A percentile compares a stretch with the other conserved stretches of the same genome.
Conservation (phyloP, 2,797 vertebrate genomes). For the Anisognathus igniventris region DNA sequence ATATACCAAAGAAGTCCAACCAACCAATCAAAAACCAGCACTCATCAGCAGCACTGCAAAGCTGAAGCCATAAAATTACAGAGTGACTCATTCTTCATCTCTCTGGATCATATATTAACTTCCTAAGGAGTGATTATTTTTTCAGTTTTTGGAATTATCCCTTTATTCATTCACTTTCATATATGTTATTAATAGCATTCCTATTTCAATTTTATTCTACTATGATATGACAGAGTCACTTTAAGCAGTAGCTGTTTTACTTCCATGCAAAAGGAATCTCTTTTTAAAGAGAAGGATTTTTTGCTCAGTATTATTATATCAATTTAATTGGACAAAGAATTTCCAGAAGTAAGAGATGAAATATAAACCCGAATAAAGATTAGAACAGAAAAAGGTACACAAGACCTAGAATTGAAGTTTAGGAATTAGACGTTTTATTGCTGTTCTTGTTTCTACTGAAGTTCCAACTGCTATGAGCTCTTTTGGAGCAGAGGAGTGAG, state of each 20-base stretch:
- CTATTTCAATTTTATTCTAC: not conserved
- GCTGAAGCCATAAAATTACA: not conserved
- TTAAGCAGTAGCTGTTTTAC: not conserved
- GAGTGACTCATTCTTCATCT: not conserved
- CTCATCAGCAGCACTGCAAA: not conserved
- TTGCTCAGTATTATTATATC: not conserved
- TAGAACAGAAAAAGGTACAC: not conserved
- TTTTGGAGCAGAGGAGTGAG: not conserved
- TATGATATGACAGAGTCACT: not conserved
- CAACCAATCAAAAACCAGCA: not conserved
- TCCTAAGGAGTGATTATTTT: not conserved
- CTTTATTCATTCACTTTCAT: not conserved
- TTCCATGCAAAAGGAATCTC: not conserved
- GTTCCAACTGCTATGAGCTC: not conserved
- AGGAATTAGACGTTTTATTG: not conserved
- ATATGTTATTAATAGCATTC: not conserved
- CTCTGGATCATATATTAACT: not conserved
- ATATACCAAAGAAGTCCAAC: not conserved
- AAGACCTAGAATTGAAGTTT: not conserved
- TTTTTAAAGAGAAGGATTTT: not conserved
- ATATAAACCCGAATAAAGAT: not conserved
- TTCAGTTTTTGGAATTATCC: not conserved
- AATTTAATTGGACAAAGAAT: not conserved
- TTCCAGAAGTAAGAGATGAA: not conserved
- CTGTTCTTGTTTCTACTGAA: not conserved